Evolutionary conservation across 2,113 vertebrate genomes (phyloP), one percentile per base, ranked within the genome.

Genomic region (Girardinichthys multiradiatus): DNA sequence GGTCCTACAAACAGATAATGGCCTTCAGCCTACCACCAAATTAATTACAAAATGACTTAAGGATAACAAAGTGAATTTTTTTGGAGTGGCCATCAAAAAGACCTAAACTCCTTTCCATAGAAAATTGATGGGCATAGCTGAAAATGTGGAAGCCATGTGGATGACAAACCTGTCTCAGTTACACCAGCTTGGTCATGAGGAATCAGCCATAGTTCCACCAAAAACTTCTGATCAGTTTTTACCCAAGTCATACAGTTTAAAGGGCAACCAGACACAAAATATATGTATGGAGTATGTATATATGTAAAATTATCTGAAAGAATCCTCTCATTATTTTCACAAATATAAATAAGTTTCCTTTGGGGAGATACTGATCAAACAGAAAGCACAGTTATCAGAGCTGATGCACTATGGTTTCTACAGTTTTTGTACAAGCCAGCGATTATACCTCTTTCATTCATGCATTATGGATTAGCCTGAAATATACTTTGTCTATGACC

Each of bases 341-440:
- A 48, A 19, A 48, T 19, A 48, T 48, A 6, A 48, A 48, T 5
- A 19, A 48, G 45, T 21, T 8, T 48, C 17, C 91, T 90, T 86
- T 70, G n/a, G 90, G 84, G 90, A 90, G 73, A 75, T 54, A 82
- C 78, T 86, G 87, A 90, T 90, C 87, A 91, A 90, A 90, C 77
- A 66, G 66, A 76, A 82, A 85, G 80, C 80, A 71, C 80, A 74
- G 85, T 79, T 88, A 89, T 91, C 89, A 91, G 91, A 92, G 83
- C 87, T 66, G 77, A 72, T 84, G 68, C 76, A 76, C 80, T 85
- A 73, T 58, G 86, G 85, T 92, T 88, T 88, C 77, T 74, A 75
- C 72, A 89, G 74, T 89, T 87, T 86, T 88, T 83, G 74, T 74
- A 80, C 82, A 87, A 88, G 86, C 74, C 81, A 89, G 77, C 76